Evolutionary conservation across 1,140 invertebrate species (phyloP), one percentile per base, ranked within the genome.

Genomic region (Geopemphigus sp.): DNA sequence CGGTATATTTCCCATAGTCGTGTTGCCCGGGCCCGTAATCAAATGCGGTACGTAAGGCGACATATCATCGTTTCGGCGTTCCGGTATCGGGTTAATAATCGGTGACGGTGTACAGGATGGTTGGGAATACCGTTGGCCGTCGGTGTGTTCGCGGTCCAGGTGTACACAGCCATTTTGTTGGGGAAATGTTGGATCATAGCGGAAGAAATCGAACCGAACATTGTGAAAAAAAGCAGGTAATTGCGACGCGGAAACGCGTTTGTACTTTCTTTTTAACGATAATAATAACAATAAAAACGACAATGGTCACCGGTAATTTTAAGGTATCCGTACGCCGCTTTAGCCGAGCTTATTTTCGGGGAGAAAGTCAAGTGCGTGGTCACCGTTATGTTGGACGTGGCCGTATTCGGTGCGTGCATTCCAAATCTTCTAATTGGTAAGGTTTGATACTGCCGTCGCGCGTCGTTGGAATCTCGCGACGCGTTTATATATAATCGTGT

Each of bases 1-100:
- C 83, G 92, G 92, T 53, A 92, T 94, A 0, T 93, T 93, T 83
- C 92, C 92, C 0, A 89, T 94, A 4, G 88, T 94, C 1, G 88
- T 91, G 6, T 83, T 94, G 73, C 92, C 92, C 0, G 88, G 90
- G 81, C 87, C 90, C 24, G 88, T 93, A 24, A 90, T 93, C 22
- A 87, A 90, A 82, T 92, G 92, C 82, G 91, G 91, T 92, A 84
- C 85, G 86, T 84, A 63, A 32, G 5, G 11, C 39, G 22, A 15
- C n/a, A 12, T 29, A 50, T 19, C n/a, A 29, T 11, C 11, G 24
- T 53, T 26, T 45, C 24, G 3, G 29, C 1, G 0, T 54, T 1
- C 11, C 24, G 68, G 1, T 14, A 54, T 32, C 14, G 39, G n/a
- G 50, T 22, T 59, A 78, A 63, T 61, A n/a, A 45, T 61, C 12